Conservation (phyloP, 1,140 invertebrate species). For the Elymnias hypermnestra region DNA sequence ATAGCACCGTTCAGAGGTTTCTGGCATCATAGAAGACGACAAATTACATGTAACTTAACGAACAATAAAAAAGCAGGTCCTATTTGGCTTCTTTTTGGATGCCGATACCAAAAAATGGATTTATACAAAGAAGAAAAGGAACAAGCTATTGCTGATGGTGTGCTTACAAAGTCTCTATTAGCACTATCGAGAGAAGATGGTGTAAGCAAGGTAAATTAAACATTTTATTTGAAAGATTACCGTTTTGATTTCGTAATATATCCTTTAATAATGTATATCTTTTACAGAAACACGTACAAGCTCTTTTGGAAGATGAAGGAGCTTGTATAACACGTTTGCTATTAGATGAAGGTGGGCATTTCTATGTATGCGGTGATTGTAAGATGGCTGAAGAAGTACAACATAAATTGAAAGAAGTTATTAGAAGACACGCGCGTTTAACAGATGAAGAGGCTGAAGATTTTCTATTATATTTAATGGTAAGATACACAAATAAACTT, state of each 20-base stretch:
- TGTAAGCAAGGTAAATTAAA: conserved; percentile 85
- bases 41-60: conserved; percentile 28
- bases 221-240: no score
- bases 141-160: conserved; percentile 81
- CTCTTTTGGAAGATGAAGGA: conserved; percentile 87
- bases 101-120: conserved; percentile 87
- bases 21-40: conserved; percentile 85
- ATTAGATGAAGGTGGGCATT: conserved; percentile 89
- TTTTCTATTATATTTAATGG: conserved; percentile 89
- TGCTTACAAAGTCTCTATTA: conserved; percentile 86
- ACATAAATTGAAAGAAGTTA: conserved; percentile 91
- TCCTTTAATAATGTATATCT: conserved; percentile 11
- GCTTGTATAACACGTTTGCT: conserved; percentile 86
- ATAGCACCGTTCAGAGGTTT: conserved; percentile 95
- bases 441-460: conserved; percentile 87
- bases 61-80: conserved; percentile 74
- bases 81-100: conserved; percentile 94
- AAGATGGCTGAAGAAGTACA: conserved; percentile 99
- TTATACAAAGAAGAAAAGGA: conserved; percentile 91
- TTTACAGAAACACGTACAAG: conserved; percentile 94
- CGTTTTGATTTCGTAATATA: conserved; percentile 2
- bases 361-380: conserved; percentile 98
- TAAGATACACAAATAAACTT: no score
- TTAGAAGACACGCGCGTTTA: conserved; percentile 87
- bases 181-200: conserved; percentile 90